These are phyloP conservation scores for Mechanitis messenoides DNA, from an alignment of 2,888 invertebrate genomes.

Conservation along the genomic window DNA sequence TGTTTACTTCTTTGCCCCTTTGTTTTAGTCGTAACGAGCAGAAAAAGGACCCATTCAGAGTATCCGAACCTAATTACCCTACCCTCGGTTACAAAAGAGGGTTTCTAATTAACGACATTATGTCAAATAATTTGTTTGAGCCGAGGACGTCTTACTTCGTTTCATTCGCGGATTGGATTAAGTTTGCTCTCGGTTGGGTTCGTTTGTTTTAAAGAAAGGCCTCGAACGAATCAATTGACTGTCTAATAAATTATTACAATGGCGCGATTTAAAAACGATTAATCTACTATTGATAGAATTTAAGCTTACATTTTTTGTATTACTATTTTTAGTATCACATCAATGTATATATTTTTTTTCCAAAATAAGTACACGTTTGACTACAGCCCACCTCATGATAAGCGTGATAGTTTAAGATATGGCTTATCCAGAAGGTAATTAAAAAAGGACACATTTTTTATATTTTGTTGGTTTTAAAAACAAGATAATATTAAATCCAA, in stretches of 20 bases:
- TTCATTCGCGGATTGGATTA: constrained; percentile 66
- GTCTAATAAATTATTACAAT: background rate
- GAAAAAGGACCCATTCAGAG: constrained; percentile 75
- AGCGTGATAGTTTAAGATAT: no score
- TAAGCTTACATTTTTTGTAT: no score
- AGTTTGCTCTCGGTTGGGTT: constrained; percentile 55
- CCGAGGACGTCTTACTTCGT: constrained; percentile 63
- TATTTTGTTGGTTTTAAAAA: no score
- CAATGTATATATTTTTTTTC: no score
- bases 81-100: constrained; percentile 68
- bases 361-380: no score
- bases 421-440: no score
- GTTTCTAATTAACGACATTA: constrained; percentile 77
- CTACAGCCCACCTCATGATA: no score
- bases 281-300: background rate
- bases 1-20: constrained; percentile 72
- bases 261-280: background rate
- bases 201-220: constrained; percentile 59
- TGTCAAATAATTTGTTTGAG: constrained; percentile 76
- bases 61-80: constrained; percentile 75
- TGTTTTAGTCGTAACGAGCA: constrained; percentile 74
- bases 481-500: no score
- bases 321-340: no score
- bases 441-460: no score
- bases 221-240: constrained; percentile 42